These are phyloP conservation scores for Sorex maritimensis DNA, from an alignment of 2,797 vertebrate genomes.

Conservation along the genomic window DNA sequence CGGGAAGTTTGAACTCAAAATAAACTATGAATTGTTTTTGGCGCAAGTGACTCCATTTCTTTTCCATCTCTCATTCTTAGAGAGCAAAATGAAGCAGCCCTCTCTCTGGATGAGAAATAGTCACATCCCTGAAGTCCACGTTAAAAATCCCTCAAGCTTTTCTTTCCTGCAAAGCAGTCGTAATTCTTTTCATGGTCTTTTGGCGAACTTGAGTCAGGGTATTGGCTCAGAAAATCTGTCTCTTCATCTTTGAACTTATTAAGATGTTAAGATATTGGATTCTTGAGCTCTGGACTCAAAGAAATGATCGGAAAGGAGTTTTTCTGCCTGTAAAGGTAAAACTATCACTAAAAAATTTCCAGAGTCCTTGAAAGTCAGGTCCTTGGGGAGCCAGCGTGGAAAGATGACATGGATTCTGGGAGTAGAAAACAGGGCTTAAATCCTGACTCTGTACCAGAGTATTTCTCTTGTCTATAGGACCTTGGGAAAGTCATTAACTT, in stretches of 20 bases:
- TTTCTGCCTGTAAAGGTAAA: constrained; percentile 22
- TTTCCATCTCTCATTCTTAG: constrained; percentile 19
- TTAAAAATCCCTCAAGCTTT: constrained; percentile 27
- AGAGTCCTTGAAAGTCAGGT: constrained; percentile 8
- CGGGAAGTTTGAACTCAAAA: constrained; percentile 62
- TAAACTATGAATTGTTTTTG: constrained; percentile 62
- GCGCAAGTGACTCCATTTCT: constrained; percentile 55
- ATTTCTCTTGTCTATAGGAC: not conserved
- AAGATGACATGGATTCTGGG: not conserved
- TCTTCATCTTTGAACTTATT: not conserved
- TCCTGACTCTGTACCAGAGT: not conserved
- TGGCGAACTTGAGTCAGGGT: not conserved
- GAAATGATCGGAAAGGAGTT: constrained; percentile 33
- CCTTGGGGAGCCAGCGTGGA: not conserved
- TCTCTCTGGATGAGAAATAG: constrained; percentile 39
- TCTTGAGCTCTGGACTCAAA: constrained; percentile 40
- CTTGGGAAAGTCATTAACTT: constrained; percentile 62
- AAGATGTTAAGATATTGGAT: constrained; percentile 8
- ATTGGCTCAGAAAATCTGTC: not conserved
- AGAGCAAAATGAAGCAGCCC: constrained; percentile 10
- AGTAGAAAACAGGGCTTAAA: not conserved
- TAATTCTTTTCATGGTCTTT: not conserved
- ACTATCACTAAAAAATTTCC: constrained; percentile 36
- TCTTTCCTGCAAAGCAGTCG: not conserved
- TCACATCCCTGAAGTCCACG: not conserved